Percentiles rank a stretch among this genome's conserved stretches.
Conservation (phyloP, 2,113 vertebrate species). For the Prunella himalayana region DNA sequence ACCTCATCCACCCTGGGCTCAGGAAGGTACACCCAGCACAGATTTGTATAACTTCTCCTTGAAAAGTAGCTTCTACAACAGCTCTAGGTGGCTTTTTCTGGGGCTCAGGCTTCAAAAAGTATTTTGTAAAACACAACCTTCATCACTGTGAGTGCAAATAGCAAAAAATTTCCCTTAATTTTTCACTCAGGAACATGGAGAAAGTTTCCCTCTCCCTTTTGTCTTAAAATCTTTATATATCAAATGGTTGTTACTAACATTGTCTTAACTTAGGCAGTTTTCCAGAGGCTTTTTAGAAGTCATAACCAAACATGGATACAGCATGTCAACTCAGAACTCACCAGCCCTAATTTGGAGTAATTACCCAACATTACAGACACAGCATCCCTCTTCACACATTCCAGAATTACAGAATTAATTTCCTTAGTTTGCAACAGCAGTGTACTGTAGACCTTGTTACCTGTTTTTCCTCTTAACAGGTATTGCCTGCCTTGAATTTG, state of each 20-base stretch:
- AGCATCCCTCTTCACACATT: background rate
- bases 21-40: background rate
- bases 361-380: background rate
- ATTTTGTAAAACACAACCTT: background rate
- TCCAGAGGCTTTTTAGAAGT: background rate
- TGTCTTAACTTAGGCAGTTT: background rate
- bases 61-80: background rate
- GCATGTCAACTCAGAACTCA: background rate
- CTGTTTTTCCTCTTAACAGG: background rate
- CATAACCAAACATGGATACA: background rate
- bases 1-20: too few species aligned
- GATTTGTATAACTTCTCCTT: background rate
- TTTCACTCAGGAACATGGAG: background rate
- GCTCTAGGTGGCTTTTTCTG: background rate
- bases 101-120: background rate
- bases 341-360: background rate
- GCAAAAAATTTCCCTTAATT: background rate
- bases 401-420: background rate
- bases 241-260: background rate
- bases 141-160: background rate
- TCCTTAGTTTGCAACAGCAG: background rate
- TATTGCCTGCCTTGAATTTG: background rate
- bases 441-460: background rate
- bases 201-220: background rate
- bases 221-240: background rate